Conservation (phyloP, 2,113 vertebrate species). For the Galeopterus variegatus region DNA sequence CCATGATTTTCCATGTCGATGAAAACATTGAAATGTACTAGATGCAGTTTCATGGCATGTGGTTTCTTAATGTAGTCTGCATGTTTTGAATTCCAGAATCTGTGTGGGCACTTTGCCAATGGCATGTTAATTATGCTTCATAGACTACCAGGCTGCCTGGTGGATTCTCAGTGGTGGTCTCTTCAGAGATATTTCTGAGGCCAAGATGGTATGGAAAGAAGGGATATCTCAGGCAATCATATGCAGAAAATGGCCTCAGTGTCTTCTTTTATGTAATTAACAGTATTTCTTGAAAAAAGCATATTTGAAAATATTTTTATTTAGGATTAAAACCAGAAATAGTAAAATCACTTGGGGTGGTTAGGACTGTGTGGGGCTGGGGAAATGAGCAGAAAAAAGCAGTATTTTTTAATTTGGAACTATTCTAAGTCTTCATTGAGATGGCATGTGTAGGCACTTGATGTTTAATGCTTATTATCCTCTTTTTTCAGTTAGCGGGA, state of each 20-base stretch:
- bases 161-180: constrained; percentile 69
- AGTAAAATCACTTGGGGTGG: not conserved
- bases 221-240: not conserved
- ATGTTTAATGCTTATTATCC: not conserved
- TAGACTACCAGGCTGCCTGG: constrained; percentile 56
- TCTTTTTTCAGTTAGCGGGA: constrained; percentile 18
- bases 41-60: constrained; percentile 48
- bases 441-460: not conserved
- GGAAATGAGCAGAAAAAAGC: constrained; percentile 29
- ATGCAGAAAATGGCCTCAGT: not conserved
- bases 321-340: constrained; percentile 41
- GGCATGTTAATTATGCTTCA: constrained; percentile 63
- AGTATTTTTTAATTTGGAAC: constrained; percentile 50
- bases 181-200: constrained; percentile 54
- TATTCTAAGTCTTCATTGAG: not conserved
- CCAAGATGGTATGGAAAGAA: not conserved
- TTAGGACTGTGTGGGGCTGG: constrained; percentile 1
- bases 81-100: constrained; percentile 75
- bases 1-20: constrained; percentile 55
- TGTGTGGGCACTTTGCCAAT: constrained; percentile 64
- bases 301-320: constrained; percentile 67
- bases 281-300: constrained; percentile 56
- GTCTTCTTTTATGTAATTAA: constrained; percentile 26
- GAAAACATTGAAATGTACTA: constrained; percentile 55
- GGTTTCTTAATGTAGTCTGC: constrained; percentile 70